A percentile compares a stretch with the other conserved stretches of the same genome.
Evolutionary conservation across 2,797 vertebrate genomes (phyloP).

Genomic region (Pseudochaenichthys georgianus): DNA sequence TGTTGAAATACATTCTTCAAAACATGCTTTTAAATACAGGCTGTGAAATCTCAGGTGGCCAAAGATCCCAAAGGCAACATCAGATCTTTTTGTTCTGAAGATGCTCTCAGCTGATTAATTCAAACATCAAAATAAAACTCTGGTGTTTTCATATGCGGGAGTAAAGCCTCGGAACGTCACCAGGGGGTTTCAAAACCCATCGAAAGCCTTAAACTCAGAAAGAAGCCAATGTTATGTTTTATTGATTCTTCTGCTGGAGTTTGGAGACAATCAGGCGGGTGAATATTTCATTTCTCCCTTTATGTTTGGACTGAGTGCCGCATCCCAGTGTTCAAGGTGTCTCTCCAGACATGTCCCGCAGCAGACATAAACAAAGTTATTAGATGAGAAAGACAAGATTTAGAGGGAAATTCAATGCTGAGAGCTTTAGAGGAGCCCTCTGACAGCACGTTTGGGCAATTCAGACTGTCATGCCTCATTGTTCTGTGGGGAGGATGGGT

Average conservation of each 20-base stretch:
- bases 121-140: conserved; percentile 84
- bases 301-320: conserved; percentile 75
- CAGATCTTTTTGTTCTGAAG: conserved; percentile 83
- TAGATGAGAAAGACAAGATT: conserved; percentile 73
- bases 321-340: conserved; percentile 76
- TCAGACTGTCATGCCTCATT: conserved; percentile 71
- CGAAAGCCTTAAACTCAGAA: conserved; percentile 80
- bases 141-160: conserved; percentile 74
- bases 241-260: conserved; percentile 83
- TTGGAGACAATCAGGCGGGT: conserved; percentile 80
- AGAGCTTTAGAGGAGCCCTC: conserved; percentile 60
- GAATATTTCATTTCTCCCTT: conserved; percentile 82
- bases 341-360: conserved; percentile 73
- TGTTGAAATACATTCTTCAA: conserved; percentile 76
- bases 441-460: conserved; percentile 64
- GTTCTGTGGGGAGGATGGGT: conserved; percentile 60
- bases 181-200: conserved; percentile 75
- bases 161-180: conserved; percentile 73
- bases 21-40: conserved; percentile 79
- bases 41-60: conserved; percentile 79
- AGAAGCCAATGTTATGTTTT: conserved; percentile 80
- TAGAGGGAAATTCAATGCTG: conserved; percentile 57
- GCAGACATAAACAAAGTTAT: conserved; percentile 82
- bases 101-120: conserved; percentile 84
- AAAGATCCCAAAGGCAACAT: conserved; percentile 80